Base-by-base conservation (phyloP, 1,140 invertebrate species). In the Dysdera silvatica region DNA sequence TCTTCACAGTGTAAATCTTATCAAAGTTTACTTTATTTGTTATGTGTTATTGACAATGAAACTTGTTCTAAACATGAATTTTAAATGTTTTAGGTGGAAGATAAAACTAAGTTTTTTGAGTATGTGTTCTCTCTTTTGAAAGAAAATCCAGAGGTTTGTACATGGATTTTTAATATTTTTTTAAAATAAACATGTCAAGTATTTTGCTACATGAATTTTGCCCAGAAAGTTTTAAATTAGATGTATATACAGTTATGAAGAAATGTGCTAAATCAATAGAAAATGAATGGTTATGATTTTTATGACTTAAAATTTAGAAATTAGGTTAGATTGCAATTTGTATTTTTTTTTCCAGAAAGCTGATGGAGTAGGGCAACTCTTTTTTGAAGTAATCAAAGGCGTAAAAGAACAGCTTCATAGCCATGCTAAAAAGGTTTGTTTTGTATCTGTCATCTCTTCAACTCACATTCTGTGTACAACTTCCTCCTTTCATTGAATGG, bases 371-470 rank as follows among this genome's bases (percentile, higher is more conserved):
- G 89, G 88, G 1, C 83, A 85, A 69, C 77, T 95, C 32, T 74
- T 95, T 37, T 95, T 91, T 79, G 87, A 95, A 81, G 84, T 91
- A 41, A 75, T 94, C 29, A 83, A 83, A 69, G 90, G 91, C 20
- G 83, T 88, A 7, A 78, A 83, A 41, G 82, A 85, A 6, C 85
- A 91, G 62, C 87, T 95, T 73, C 89, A 95, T 72, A 89, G 71
- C 61, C 75, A 72, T 66, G 68, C 70, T 18, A 66, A 70, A 29
- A 54, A 69, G 8, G 53, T 65, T 28, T 28, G 55, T 62, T 55
- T 72, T 76, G 40, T n/a, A n/a, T n/a, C n/a, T n/a, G n/a, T n/a
- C n/a, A n/a, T n/a, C n/a, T n/a, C n/a, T n/a, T n/a, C n/a, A n/a
- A n/a, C n/a, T n/a, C n/a, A n/a, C n/a, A n/a, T n/a, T n/a, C n/a